phyloP scores from a whole-genome alignment of 2,888 invertebrate genomes.

The Ormyrus labotus region DNA sequence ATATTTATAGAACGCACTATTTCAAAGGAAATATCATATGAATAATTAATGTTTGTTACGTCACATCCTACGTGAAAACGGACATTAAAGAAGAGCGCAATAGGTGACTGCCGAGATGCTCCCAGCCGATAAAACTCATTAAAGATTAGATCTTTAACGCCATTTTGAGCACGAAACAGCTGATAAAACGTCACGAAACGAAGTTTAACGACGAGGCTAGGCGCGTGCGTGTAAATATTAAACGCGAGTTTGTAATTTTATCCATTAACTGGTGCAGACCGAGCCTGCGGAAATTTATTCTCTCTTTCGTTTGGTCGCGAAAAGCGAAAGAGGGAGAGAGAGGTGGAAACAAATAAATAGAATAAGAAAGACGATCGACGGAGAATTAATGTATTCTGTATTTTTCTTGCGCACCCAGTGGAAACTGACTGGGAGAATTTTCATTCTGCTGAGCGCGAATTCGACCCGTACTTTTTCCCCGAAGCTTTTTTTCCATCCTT shows the following conservation, averaged over 20 bases:
- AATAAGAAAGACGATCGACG: conserved; percentile 20
- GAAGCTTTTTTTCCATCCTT: not conserved
- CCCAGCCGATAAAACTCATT: too few species aligned
- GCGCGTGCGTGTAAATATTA: conserved; percentile 60
- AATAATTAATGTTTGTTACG: not conserved
- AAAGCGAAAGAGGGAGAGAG: conserved; percentile 6
- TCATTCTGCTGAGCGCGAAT: conserved; percentile 25
- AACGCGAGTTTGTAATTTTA: conserved; percentile 56
- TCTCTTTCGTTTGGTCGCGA: not conserved
- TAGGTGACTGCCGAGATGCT: too few species aligned
- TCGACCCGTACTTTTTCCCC: conserved; percentile 7
- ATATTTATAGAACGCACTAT: not conserved
- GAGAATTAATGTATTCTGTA: conserved; percentile 46
- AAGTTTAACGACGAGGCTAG: not conserved
- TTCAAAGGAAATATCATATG: not conserved
- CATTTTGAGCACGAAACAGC: too few species aligned
- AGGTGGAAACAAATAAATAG: conserved; percentile 8
- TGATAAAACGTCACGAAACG: too few species aligned
- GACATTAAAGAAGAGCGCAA: not conserved
- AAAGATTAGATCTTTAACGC: too few species aligned
- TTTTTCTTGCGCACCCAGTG: conserved; percentile 42
- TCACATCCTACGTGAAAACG: conserved; percentile 4
- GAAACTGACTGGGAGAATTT: conserved; percentile 43
- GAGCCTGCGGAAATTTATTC: conserved; percentile 62
- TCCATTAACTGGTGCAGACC: conserved; percentile 38